Conservation (phyloP, 2,888 invertebrate species). For the Seira sanloemensis region DNA sequence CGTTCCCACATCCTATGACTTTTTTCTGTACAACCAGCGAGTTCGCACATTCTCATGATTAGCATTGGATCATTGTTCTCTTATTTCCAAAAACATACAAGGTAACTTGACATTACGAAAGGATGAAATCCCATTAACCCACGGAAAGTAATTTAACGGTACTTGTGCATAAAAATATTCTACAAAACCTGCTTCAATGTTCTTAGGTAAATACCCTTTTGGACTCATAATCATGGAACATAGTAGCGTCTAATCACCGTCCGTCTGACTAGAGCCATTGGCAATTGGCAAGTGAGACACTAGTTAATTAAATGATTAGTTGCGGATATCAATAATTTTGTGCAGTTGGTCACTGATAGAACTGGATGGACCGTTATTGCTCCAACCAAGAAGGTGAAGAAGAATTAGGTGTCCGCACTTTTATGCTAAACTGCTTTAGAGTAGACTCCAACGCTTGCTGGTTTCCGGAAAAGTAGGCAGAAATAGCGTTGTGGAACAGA, state of each 20-base stretch:
- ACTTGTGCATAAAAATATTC: slow-evolving; percentile 53
- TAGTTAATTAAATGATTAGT: too few relatives aligned
- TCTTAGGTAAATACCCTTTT: slow-evolving; percentile 40
- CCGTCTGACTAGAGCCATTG: slow-evolving; percentile 42
- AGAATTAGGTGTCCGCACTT: slow-evolving; percentile 88
- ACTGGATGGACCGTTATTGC: slow-evolving; percentile 74
- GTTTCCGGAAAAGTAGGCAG: slow-evolving; percentile 98
- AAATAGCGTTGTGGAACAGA: slow-evolving; percentile 96
- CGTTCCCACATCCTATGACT: too few relatives aligned
- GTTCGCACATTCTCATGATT: too few relatives aligned
- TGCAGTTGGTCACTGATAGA: slow-evolving; percentile 61
- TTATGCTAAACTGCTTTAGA: slow-evolving; percentile 95
- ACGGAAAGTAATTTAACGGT: slow-evolving; percentile 40
- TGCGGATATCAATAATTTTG: slow-evolving; percentile 78
- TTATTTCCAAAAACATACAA: too few relatives aligned
- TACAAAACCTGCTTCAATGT: slow-evolving; percentile 24
- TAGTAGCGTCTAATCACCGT: slow-evolving; percentile 21
- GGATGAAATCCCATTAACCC: not conserved
- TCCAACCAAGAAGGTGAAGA: slow-evolving; percentile 89
- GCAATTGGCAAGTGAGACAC: slow-evolving; percentile 42
- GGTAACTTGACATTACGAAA: not conserved
- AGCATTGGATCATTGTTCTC: too few relatives aligned
- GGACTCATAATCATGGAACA: slow-evolving; percentile 31
- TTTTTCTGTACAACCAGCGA: too few relatives aligned
- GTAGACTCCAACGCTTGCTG: slow-evolving; percentile 94